Evolutionary conservation across 2,797 vertebrate species (phyloP), one percentile per base, ranked within the genome.

Genomic region (Coluber constrictor): DNA sequence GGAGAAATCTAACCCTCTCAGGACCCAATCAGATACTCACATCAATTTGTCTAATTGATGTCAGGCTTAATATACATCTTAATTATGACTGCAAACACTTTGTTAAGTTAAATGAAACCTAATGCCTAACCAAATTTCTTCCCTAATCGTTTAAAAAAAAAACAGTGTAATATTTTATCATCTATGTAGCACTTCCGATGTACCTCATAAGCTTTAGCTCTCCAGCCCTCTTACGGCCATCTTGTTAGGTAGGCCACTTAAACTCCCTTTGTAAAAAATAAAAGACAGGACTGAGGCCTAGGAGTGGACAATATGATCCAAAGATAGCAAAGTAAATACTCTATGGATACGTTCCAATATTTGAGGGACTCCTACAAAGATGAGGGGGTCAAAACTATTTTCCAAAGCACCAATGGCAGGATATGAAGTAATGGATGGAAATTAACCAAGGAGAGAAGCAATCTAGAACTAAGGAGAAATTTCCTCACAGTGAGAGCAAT

Each of bases 11-110:
- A 92, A 92, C 15, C 79, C 94, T 96, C 95, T 96, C 90, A 94
- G 95, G 94, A 96, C 94, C 94, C 94, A 95, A 96, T 96, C 94
- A 96, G 89, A 94, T 95, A 96, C 94, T 97, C 94, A 96, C 90
- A 97, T 97, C 96, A 96, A 95, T 97, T 97, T 96, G 94, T 96
- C 95, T 97, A 97, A 97, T 96, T 97, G 97, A 96, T 94, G 94
- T 91, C 90, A 96, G 94, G 94, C 90, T 96, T 96, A 97, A 95
- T 95, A 95, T 94, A 93, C 95, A 96, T 95, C 95, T 97, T 95
- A 97, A 97, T 97, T 96, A 97, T 90, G 89, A 93, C 96, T 95
- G 89, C 93, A 96, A 96, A 97, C 94, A 95, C 93, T 97, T 97
- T 92, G 95, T 95, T 95, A 94, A 96, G 95, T 91, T 59, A 95